phyloP scores from a whole-genome alignment of 1,140 invertebrate species.

The Telenomus remus region DNA sequence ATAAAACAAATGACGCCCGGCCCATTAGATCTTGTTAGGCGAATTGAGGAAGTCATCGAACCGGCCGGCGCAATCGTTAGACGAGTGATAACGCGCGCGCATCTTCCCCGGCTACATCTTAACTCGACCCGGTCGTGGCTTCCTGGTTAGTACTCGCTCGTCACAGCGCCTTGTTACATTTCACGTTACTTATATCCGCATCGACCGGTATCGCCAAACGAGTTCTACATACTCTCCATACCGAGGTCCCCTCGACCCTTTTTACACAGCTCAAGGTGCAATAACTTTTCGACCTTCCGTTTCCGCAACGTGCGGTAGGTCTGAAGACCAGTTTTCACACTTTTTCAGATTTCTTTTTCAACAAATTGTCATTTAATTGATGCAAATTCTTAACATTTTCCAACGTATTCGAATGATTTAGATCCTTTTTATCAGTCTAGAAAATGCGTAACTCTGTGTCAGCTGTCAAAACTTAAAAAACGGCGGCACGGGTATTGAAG shows the following conservation, averaged over 20 bases:
- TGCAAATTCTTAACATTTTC: too few relatives aligned
- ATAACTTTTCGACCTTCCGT: neutral
- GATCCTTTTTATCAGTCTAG: too few relatives aligned
- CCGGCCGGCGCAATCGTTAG: conserved; percentile 39
- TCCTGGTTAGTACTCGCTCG: conserved; percentile 60
- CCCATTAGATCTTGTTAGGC: conserved; percentile 51
- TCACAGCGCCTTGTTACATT: conserved; percentile 56
- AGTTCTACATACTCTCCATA: conserved; percentile 55
- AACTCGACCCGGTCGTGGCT: conserved; percentile 57
- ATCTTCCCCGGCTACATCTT: conserved; percentile 33
- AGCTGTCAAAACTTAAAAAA: too few relatives aligned
- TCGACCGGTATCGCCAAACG: conserved; percentile 51
- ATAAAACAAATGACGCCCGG: conserved; percentile 31
- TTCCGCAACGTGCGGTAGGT: conserved; percentile 17
- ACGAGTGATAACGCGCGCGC: conserved; percentile 46
- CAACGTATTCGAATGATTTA: too few relatives aligned
- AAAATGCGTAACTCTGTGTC: too few relatives aligned
- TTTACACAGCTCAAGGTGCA: conserved; percentile 11
- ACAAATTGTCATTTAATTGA: too few relatives aligned
- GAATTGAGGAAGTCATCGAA: conserved; percentile 57
- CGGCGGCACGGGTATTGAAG: too few relatives aligned
- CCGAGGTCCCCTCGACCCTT: conserved; percentile 31
- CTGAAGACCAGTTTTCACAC: neutral
- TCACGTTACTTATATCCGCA: conserved; percentile 49
- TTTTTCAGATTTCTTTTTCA: too few relatives aligned